phyloP scores from a whole-genome alignment of 1,140 invertebrate species.

The Drosophila lowei region DNA sequence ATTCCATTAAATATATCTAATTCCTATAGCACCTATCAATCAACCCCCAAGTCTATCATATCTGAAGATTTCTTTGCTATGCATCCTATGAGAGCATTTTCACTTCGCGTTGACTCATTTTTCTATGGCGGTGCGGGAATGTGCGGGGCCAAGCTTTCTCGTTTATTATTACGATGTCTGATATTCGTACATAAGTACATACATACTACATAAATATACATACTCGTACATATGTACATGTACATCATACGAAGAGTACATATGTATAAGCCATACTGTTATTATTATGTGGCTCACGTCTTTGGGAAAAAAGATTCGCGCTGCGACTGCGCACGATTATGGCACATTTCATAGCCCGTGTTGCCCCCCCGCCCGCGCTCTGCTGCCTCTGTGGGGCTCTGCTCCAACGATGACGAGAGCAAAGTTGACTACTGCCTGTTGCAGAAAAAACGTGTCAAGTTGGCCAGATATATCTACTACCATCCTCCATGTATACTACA shows the following conservation, averaged over 20 bases:
- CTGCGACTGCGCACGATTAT: conserved; percentile 77
- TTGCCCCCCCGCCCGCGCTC: too few relatives aligned
- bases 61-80: too few relatives aligned
- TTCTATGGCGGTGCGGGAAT: conserved; percentile 6
- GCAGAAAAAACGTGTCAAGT: conserved; percentile 77
- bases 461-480: conserved; percentile 65
- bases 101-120: conserved; percentile 30
- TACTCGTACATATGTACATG: conserved; percentile 9
- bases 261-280: conserved; percentile 54
- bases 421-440: conserved; percentile 58
- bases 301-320: conserved; percentile 66
- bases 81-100: conserved; percentile 20
- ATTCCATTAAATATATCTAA: neutral
- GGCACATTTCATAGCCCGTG: conserved; percentile 60
- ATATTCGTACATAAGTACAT: too few relatives aligned
- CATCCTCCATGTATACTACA: conserved; percentile 6
- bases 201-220: conserved; percentile 9
- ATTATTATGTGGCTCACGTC: conserved; percentile 76
- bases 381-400: conserved; percentile 19
- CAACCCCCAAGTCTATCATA: too few relatives aligned
- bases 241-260: conserved; percentile 3
- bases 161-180: conserved; percentile 42
- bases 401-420: conserved; percentile 47
- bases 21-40: neutral
- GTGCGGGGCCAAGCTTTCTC: conserved; percentile 59